Percentiles rank a stretch among this genome's conserved stretches.
These are phyloP conservation scores for Latrodectus hesperus DNA, from an alignment of 2,888 invertebrate species.

Conservation along the genomic window DNA sequence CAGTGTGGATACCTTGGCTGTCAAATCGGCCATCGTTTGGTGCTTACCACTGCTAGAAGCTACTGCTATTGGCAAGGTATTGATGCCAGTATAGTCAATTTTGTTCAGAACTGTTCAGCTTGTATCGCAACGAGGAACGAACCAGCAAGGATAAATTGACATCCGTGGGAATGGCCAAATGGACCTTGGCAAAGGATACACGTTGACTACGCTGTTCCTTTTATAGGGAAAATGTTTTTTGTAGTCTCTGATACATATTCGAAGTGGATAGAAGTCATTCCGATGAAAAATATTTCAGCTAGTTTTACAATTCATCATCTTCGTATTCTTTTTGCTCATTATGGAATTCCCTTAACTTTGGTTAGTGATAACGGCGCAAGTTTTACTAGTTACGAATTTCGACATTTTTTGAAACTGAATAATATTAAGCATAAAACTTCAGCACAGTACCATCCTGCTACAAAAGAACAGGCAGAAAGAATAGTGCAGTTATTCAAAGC, in stretches of 20 bases:
- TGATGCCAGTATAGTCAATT: conserved; percentile 29
- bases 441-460: no score
- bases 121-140: conserved; percentile 31
- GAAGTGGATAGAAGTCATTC: conserved; percentile 26
- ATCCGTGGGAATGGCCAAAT: conserved; percentile 29
- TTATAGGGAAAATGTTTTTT: conserved; percentile 37
- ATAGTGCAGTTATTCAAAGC: conserved; percentile 24
- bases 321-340: conserved; percentile 34
- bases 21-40: no score
- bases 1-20: no score
- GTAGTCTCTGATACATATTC: conserved; percentile 9
- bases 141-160: conserved; percentile 31
- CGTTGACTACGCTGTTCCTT: conserved; percentile 44
- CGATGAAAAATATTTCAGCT: conserved; percentile 14
- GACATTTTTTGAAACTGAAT: conserved; percentile 61
- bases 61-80: conserved; percentile 42
- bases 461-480: conserved; percentile 24
- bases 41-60: conserved; percentile 36
- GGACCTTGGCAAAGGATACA: conserved; percentile 35
- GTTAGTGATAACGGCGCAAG: conserved; percentile 54
- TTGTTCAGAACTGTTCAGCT: conserved; percentile 37
- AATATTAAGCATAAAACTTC: conserved; percentile 69
- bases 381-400: conserved; percentile 35
- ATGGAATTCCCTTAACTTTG: conserved; percentile 36
- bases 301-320: conserved; percentile 17